Conservation (phyloP, 2,888 invertebrate genomes). For the Epinotia nisella region DNA sequence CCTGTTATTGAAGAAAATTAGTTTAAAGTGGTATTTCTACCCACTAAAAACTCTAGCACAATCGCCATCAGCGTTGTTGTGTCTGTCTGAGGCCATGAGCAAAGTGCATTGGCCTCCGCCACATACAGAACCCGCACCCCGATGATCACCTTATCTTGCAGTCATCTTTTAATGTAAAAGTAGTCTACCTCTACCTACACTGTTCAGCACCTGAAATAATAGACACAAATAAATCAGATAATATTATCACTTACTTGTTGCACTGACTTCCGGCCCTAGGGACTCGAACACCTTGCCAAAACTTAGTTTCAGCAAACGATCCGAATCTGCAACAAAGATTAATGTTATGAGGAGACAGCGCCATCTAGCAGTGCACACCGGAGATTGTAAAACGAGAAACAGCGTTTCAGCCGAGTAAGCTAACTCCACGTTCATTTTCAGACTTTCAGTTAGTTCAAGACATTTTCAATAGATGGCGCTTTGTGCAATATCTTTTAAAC, state of each 20-base stretch:
- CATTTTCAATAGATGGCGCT: slow-evolving; percentile 52
- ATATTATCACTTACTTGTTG: slow-evolving; percentile 87
- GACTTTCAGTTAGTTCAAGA: slow-evolving; percentile 8
- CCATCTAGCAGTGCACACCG: slow-evolving; percentile 55
- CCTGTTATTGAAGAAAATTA: too few relatives aligned
- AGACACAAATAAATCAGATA: neutral
- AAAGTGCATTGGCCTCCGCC: too few relatives aligned
- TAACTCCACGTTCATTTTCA: neutral
- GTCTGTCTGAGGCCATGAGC: too few relatives aligned
- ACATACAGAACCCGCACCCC: too few relatives aligned
- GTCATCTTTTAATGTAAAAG: too few relatives aligned
- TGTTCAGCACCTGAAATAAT: neutral
- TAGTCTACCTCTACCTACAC: too few relatives aligned
- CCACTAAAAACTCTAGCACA: too few relatives aligned
- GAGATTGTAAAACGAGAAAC: neutral
- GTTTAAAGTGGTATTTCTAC: too few relatives aligned
- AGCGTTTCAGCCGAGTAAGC: neutral
- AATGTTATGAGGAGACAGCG: slow-evolving; percentile 47
- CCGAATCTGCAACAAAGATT: slow-evolving; percentile 74
- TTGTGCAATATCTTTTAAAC: neutral
- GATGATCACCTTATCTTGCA: too few relatives aligned
- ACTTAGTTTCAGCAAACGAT: slow-evolving; percentile 79
- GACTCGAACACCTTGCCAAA: slow-evolving; percentile 84
- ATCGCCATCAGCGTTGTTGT: too few relatives aligned
- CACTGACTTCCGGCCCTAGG: slow-evolving; percentile 89